Evolutionary conservation across 1,140 invertebrate species (phyloP).

Genomic region (Macrocentrus cingulum): DNA sequence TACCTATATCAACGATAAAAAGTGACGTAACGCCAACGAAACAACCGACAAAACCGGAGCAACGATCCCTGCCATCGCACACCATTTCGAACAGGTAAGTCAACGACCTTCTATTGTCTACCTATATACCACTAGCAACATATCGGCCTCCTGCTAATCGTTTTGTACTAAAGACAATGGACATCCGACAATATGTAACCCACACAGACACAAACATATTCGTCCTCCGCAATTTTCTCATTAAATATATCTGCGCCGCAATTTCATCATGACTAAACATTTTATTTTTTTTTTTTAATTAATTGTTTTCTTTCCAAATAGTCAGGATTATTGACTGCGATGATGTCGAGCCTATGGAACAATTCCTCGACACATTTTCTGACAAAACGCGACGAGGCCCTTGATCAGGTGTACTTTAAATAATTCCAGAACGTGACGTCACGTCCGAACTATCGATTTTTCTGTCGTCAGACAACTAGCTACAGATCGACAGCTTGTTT

Average conservation of each 20-base stretch:
- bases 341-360: too few species aligned
- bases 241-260: too few species aligned
- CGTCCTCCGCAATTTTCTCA: too few species aligned
- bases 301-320: background rate
- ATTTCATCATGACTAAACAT: too few species aligned
- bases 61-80: background rate
- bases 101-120: conserved; percentile 18
- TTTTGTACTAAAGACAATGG: background rate
- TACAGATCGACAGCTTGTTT: too few species aligned
- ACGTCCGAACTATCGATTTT: conserved; percentile 13
- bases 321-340: too few species aligned
- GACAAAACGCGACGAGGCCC: conserved; percentile 1
- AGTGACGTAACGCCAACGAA: background rate
- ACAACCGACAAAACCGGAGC: background rate
- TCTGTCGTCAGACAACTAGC: background rate
- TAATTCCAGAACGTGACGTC: conserved; percentile 15
- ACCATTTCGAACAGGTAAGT: conserved; percentile 22
- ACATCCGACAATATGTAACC: too few species aligned
- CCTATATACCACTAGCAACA: conserved; percentile 7
- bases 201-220: too few species aligned
- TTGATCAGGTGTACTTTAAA: too few species aligned
- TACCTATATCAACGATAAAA: background rate
- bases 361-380: background rate
- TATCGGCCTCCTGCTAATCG: background rate
- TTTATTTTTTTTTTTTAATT: background rate